Evolutionary conservation across 2,888 invertebrate species (phyloP), one percentile per base, ranked within the genome.

Genomic region (Augochlorella aurata): DNA sequence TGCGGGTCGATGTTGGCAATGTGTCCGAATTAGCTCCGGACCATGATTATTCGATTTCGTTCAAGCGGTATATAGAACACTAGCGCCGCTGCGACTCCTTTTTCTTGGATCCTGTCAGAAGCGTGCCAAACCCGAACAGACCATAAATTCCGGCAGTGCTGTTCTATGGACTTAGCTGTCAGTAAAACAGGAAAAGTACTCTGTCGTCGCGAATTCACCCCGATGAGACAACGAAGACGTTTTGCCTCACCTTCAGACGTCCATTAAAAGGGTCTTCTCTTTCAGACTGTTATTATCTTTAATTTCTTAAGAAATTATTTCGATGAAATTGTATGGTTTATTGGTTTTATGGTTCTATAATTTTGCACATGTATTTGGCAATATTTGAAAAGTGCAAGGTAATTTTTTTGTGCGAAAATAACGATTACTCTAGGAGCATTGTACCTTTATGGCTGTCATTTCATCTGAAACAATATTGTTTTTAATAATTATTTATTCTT

Each of bases 51-150:
- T 78, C 66, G 29, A 47, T 78, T 78, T 67, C 58, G 65, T 61
- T 78, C 49, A 66, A 14, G 18, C 54, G 14, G 49, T 71, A 68
- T 65, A 50, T 69, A 14, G 69, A 69, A 70, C 67, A 54, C 54
- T 72, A 69, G 65, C 76, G 79, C 47, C 66, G 21, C 66, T 47
- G 21, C 65, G 76, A 44, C 65, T 70, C 65, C 58, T 21, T 70
- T 79, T 79, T 47, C 63, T 82, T 74, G 65, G 68, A n/a, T 52
- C 63, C 63, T 69, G 81, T 72, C 69, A 81, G 54, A 69, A 24
- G 38, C n/a, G 68, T 81, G 81, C 78, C 73, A 83, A 72, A 69
- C 69, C 74, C 75, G 83, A 75, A 67, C 54, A 45, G 47, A 18
- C 70, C 21, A 74, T 83, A 83, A 81, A 81, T 81, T 69, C 58